These are phyloP conservation scores for Archips xylosteana DNA, from an alignment of 2,888 invertebrate species.

Conservation along the genomic window DNA sequence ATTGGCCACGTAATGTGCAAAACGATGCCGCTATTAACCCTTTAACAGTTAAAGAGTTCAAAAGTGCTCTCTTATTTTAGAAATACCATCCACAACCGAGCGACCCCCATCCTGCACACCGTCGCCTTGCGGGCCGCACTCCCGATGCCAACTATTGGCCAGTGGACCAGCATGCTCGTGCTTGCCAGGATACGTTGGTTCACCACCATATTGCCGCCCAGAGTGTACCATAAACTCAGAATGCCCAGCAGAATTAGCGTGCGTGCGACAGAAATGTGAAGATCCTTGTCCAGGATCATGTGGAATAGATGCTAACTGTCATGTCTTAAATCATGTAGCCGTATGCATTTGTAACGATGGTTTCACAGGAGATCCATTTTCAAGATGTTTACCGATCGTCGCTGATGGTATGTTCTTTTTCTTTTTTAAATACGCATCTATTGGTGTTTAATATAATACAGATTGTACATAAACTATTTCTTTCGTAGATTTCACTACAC, in stretches of 20 bases:
- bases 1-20: too few relatives aligned
- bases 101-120: conserved; percentile 91
- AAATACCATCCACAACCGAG: conserved; percentile 82
- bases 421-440: conserved; percentile 3
- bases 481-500: conserved; percentile 72
- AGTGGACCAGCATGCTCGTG: conserved; percentile 93
- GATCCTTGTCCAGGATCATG: conserved; percentile 95
- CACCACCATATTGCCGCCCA: conserved; percentile 91
- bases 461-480: background rate
- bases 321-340: conserved; percentile 92
- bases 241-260: conserved; percentile 91
- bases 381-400: conserved; percentile 87
- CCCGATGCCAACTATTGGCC: conserved; percentile 90
- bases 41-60: background rate
- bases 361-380: conserved; percentile 93
- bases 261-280: conserved; percentile 91
- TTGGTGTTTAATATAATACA: background rate
- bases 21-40: too few relatives aligned
- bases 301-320: conserved; percentile 91
- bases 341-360: conserved; percentile 91
- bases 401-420: conserved; percentile 60
- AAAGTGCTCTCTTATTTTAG: conserved; percentile 51
- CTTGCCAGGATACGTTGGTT: conserved; percentile 91
- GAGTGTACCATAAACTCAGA: conserved; percentile 93
- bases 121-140: conserved; percentile 94